Conservation (phyloP, 1,140 invertebrate genomes). For the Rhynchophorus ferrugineus region DNA sequence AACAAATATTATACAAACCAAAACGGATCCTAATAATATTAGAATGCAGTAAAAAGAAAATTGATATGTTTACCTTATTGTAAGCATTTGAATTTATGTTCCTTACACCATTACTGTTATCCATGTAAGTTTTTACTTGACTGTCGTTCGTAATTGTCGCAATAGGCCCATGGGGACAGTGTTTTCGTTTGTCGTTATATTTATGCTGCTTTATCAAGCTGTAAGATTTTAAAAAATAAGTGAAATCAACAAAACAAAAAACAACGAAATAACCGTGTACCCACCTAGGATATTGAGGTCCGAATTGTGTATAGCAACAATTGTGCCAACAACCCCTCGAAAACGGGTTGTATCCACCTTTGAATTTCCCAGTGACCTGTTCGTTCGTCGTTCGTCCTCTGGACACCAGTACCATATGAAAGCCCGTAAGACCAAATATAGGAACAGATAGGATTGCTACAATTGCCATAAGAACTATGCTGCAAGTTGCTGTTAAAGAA, state of each 20-base stretch:
- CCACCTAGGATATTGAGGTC: constrained; percentile 93
- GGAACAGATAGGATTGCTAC: constrained; percentile 89
- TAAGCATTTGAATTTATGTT: constrained; percentile 79
- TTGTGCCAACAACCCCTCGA: constrained; percentile 89
- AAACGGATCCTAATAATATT: no score
- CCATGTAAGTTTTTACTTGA: constrained; percentile 94
- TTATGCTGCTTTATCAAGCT: constrained; percentile 48
- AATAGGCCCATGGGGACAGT: constrained; percentile 39
- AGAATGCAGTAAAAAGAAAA: no score
- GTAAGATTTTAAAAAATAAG: neutral
- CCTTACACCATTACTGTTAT: constrained; percentile 84
- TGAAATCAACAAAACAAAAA: neutral
- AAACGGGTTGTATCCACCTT: constrained; percentile 95
- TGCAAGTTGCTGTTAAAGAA: constrained; percentile 49
- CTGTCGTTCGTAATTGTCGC: constrained; percentile 43
- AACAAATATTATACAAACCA: no score
- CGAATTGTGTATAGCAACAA: constrained; percentile 91
- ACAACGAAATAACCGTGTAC: neutral
- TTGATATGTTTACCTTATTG: constrained; percentile 72
- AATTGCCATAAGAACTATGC: constrained; percentile 87
- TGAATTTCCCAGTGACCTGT: constrained; percentile 98
- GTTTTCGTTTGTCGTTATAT: constrained; percentile 41
- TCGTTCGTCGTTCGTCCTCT: constrained; percentile 99
- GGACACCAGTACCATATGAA: constrained; percentile 94
- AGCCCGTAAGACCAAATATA: constrained; percentile 93